Evolutionary conservation across 2,113 vertebrate genomes (phyloP).

Genomic region (cat (Felis catus)): F.catus_Fca126_mat1.0 CM031425.1:32008001-32008500

Average conservation of each 20-base stretch:
- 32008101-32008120: too few relatives aligned
- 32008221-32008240: neutral
- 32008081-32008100: neutral
- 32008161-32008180: neutral
- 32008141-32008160: fast-evolving
- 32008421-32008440: neutral
- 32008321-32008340: neutral
- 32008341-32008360: neutral
- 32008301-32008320: neutral
- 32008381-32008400: neutral
- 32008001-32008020: too few relatives aligned
- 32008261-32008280: neutral
- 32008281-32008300: neutral
- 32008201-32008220: neutral
- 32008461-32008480: neutral
- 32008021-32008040: neutral
- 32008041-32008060: neutral
- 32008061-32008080: neutral
- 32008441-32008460: neutral
- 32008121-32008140: neutral
- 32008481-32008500: neutral
- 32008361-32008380: neutral
- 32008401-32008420: too few relatives aligned
- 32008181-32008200: neutral
- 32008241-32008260: neutral